Conservation (phyloP, 2,113 vertebrate genomes). For the Epinephelus moara region DNA sequence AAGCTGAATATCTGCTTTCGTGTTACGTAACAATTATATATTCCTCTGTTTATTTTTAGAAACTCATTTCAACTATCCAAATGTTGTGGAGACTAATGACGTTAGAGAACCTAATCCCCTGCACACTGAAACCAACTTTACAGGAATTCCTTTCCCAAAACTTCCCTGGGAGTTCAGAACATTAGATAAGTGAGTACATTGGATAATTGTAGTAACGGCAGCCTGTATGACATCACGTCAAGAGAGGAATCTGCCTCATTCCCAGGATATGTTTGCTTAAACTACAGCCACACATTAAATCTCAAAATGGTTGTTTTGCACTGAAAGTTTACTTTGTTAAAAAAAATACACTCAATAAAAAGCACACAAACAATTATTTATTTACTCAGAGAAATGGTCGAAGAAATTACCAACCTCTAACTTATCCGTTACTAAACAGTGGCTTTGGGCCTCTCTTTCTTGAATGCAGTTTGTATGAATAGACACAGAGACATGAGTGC, state of each 20-base stretch:
- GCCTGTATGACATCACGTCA: slow-evolving; percentile 44
- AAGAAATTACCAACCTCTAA: not conserved
- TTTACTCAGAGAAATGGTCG: not conserved
- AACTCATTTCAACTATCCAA: slow-evolving; percentile 2
- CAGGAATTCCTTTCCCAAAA: slow-evolving; percentile 21
- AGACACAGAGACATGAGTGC: not conserved
- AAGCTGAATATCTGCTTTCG: slow-evolving; percentile 19
- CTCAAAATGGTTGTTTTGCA: slow-evolving; percentile 1
- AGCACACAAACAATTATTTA: not conserved
- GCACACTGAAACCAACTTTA: slow-evolving; percentile 12
- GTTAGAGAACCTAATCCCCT: slow-evolving; percentile 33
- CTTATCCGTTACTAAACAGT: not conserved
- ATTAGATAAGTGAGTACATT: slow-evolving; percentile 27
- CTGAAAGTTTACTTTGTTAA: not conserved
- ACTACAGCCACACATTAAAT: not conserved
- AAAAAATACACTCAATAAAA: not conserved
- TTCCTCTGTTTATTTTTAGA: slow-evolving; percentile 32
- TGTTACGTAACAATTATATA: slow-evolving; percentile 22
- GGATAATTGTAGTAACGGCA: slow-evolving; percentile 1
- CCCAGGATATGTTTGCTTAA: not conserved
- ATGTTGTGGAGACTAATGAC: slow-evolving; percentile 25
- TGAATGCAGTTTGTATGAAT: not conserved
- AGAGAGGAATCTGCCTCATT: slow-evolving; percentile 16
- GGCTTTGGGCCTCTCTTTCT: not conserved
- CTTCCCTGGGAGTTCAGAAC: slow-evolving; percentile 12